Base-by-base conservation (phyloP, 2,797 vertebrate genomes). In the Oceanodroma leucorhoa region DNA sequence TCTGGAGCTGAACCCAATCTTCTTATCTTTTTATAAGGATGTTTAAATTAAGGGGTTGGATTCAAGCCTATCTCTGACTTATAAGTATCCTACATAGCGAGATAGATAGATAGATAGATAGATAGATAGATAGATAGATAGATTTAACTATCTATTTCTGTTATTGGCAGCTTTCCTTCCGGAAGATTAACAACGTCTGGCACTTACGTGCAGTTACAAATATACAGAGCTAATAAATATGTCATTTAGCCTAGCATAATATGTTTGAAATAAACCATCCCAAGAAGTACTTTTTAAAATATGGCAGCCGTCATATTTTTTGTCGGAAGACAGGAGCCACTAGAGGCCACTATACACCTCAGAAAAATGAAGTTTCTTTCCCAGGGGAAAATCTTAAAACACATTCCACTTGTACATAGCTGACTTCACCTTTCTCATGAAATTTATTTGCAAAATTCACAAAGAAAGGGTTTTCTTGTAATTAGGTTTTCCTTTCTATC, bases 281-380 rank as follows among this genome's bases (percentile, higher is more conserved):
- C 30, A 93, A 53, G 11, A 75, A 51, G 7, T 15, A 53, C 11
- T 36, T 66, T 69, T 71, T 23, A 29, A 72, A 94, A 73, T 38
- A 92, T 84, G 73, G 55, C n/a, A 87, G 27, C 24, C 78, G 30
- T 54, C 66, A 26, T 77, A 14, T 38, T 78, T 94, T 94, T 80
- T 82, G 3, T 51, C 40, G 58, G 58, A 62, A 67, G 73, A 81
- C 7, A 58, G 22, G 19, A 60, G 65, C 96, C 97, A 94, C 82
- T 87, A 98, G 97, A 64, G 95, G 97, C 92, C 96, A 95, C 85
- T 60, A 78, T 4, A 96, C 21, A 65, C 96, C 78, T 84, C 79
- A 60, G 41, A 64, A 95, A 95, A 50, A n/a, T 4, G 3, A 3
- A 5, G 11, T 55, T 61, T 82, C 14, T 57, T 64, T 58, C 66